Evolutionary conservation across 2,797 vertebrate genomes (phyloP).

Genomic region (Girardinus metallicus): DNA sequence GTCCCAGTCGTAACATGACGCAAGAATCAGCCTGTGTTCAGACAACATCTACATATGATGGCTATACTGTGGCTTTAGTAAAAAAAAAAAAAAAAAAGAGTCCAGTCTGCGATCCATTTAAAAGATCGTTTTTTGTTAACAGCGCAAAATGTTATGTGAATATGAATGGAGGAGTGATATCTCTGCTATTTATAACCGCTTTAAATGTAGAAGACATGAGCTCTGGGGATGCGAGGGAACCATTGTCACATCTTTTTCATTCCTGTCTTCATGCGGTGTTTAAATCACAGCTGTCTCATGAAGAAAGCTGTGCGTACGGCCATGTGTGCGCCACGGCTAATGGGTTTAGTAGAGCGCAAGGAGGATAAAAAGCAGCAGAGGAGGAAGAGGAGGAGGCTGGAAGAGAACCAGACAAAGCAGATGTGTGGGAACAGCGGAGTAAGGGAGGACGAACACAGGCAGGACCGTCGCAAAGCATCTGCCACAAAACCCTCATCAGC

Average conservation of each 20-base stretch:
- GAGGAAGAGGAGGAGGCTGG: slow-evolving; percentile 43
- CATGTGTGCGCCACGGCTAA: slow-evolving; percentile 59
- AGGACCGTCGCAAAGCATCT: slow-evolving; percentile 53
- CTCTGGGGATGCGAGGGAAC: slow-evolving; percentile 36
- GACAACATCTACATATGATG: background rate
- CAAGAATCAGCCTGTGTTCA: background rate
- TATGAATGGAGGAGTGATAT: slow-evolving; percentile 34
- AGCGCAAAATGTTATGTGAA: slow-evolving; percentile 24
- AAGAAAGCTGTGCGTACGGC: slow-evolving; percentile 22
- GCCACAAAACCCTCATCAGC: slow-evolving; percentile 48
- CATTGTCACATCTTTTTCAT: slow-evolving; percentile 32
- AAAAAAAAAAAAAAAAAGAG: background rate
- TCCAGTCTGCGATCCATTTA: slow-evolving; percentile 6
- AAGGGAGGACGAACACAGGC: slow-evolving; percentile 32
- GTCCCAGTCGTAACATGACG: background rate
- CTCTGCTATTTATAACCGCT: slow-evolving; percentile 53
- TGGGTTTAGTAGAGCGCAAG: slow-evolving; percentile 56
- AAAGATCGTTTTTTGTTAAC: slow-evolving; percentile 9
- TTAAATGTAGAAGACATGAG: slow-evolving; percentile 42
- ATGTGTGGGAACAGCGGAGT: slow-evolving; percentile 60
- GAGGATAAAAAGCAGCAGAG: slow-evolving; percentile 50
- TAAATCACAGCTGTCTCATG: slow-evolving; percentile 63
- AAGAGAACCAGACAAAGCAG: slow-evolving; percentile 67
- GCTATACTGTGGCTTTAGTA: background rate
- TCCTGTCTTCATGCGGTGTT: slow-evolving; percentile 34